Base-by-base conservation (phyloP, 2,113 vertebrate genomes). In the Phrynosoma blainvillii region DNA sequence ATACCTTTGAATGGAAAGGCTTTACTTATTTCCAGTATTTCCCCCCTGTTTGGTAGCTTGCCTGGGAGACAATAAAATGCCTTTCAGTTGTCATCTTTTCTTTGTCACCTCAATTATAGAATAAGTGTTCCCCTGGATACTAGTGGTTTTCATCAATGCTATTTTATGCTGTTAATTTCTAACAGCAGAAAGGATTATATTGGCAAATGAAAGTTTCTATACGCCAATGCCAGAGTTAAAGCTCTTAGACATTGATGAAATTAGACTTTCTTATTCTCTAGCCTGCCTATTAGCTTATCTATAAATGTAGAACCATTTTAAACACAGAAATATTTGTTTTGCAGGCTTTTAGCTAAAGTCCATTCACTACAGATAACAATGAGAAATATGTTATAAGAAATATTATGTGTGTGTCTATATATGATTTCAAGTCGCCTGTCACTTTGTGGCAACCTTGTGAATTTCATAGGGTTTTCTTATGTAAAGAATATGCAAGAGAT, bases 1-100 rank as follows among this genome's bases (percentile, higher is more conserved):
- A 30, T 79, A 87, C 13, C 84, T 88, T 73, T 90, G 84, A 89
- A 14, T 89, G 25, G 79, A 32, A 89, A 85, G 87, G 11, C 1
- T 86, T 30, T 73, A 87, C 36, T 40, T 75, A 74, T 14, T 89
- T 82, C 40, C 79, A 36, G 66, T 89, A 89, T 89, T 91, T 86
- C 84, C 77, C 89, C 88, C 88, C 85, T 20, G 90, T 94, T 90
- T 94, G 18, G 74, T 90, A 88, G 86, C 90, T 89, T 40, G 90
- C 42, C 80, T 73, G 90, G 12, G 94, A 77, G 82, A 92, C 87
- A 93, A 92, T 91, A 93, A 94, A 93, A 94, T 90, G 84, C 59
- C 84, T 93, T 95, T 94, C 93, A 92, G 82, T 87, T 94, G 92
- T 89, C 78, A 94, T 94, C 87, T 92, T 85, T 89, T 0, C 56